These are phyloP conservation scores for Stenodera caucasica DNA, from an alignment of 2,888 invertebrate genomes.

Conservation along the genomic window DNA sequence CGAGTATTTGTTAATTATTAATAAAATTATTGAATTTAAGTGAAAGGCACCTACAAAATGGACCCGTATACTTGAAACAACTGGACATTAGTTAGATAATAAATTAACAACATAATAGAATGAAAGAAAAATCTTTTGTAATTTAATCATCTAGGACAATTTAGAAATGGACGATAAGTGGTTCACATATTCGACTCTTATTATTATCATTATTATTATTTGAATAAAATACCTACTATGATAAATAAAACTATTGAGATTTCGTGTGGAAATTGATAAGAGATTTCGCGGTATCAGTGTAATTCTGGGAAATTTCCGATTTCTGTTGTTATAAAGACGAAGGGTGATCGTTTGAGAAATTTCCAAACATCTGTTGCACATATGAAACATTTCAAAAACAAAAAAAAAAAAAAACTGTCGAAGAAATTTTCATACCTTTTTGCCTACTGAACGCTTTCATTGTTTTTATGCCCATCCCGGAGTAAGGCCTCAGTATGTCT, in stretches of 20 bases:
- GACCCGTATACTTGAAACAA: constrained; percentile 25
- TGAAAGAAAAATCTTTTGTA: constrained; percentile 33
- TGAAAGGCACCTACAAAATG: constrained; percentile 21
- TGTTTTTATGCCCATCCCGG: constrained; percentile 85
- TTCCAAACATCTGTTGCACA: constrained; percentile 28
- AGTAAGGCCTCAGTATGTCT: constrained; percentile 60
- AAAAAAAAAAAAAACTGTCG: constrained; percentile 11
- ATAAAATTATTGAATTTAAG: constrained; percentile 15
- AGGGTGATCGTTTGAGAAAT: not conserved
- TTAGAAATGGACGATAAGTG: constrained; percentile 13
- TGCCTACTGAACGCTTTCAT: constrained; percentile 86
- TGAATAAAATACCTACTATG: too few relatives aligned
- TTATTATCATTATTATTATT: too few relatives aligned
- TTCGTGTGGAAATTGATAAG: too few relatives aligned
- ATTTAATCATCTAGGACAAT: constrained; percentile 34
- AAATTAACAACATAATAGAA: constrained; percentile 16
- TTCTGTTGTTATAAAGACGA: too few relatives aligned
- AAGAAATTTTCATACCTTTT: constrained; percentile 64
- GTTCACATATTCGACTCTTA: not conserved
- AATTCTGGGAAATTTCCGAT: not conserved
- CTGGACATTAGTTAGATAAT: constrained; percentile 14
- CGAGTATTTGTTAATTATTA: not conserved
- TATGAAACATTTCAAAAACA: constrained; percentile 16
- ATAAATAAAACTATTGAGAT: too few relatives aligned
- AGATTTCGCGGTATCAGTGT: not conserved